phyloP scores from a whole-genome alignment of 2,797 vertebrate species.

The Gymnopithys bicolor region DNA sequence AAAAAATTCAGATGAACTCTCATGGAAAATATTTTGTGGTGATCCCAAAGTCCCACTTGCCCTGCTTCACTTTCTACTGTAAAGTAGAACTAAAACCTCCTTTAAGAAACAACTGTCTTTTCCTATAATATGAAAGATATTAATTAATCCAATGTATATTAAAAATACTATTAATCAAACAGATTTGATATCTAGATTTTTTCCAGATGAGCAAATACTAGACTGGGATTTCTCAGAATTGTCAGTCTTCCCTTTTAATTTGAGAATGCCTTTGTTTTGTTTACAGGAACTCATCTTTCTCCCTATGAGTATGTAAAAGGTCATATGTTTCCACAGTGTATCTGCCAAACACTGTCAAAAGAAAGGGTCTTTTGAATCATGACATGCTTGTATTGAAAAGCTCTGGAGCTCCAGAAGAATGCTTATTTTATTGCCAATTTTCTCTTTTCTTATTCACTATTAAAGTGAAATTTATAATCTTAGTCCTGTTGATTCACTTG shows the following conservation, averaged over 20 bases:
- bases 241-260: conserved; percentile 7
- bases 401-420: background rate
- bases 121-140: conserved; percentile 6
- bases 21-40: background rate
- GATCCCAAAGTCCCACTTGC: background rate
- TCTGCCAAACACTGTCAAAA: conserved; percentile 44
- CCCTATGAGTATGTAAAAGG: conserved; percentile 45
- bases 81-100: background rate
- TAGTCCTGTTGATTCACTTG: background rate
- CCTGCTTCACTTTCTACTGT: background rate
- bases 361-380: conserved; percentile 9
- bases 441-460: background rate
- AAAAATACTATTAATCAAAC: conserved; percentile 23
- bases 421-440: background rate
- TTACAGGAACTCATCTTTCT: conserved; percentile 46
- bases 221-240: conserved; percentile 33
- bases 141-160: conserved; percentile 32
- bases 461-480: background rate
- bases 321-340: conserved; percentile 41
- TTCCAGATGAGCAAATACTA: conserved; percentile 56
- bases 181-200: conserved; percentile 39
- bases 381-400: background rate
- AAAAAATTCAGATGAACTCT: background rate
- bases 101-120: conserved; percentile 22
- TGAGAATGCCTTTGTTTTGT: conserved; percentile 51